These are phyloP conservation scores for Scomber scombrus DNA, from an alignment of 2,113 vertebrate genomes.

Conservation along the genomic window DNA sequence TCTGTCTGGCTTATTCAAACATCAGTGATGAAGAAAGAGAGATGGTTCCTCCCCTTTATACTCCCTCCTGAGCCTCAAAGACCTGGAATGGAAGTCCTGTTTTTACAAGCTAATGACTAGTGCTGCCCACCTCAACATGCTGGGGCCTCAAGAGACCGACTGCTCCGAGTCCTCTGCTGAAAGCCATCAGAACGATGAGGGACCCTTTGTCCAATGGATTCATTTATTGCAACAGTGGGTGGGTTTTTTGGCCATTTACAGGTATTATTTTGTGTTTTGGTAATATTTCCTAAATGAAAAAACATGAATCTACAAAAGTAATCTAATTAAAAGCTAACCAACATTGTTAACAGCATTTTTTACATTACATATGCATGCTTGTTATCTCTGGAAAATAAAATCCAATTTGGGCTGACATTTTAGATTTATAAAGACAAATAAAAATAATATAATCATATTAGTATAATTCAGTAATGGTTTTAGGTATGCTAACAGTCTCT, in stretches of 20 bases:
- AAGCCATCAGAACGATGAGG: conserved; percentile 10
- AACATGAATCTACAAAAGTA: neutral
- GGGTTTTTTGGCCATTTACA: neutral
- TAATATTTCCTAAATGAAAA: neutral
- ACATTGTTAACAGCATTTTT: neutral
- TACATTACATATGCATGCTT: neutral
- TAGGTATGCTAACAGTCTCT: conserved; percentile 18
- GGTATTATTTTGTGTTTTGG: neutral
- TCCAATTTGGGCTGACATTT: neutral
- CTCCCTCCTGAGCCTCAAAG: conserved; percentile 51
- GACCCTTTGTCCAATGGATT: neutral
- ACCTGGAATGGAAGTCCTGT: conserved; percentile 62
- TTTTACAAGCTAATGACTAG: conserved; percentile 75
- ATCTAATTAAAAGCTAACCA: neutral
- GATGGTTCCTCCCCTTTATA: conserved; percentile 24
- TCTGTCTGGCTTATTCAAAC: conserved; percentile 71
- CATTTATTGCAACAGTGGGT: conserved; percentile 6
- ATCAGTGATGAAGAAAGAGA: conserved; percentile 56
- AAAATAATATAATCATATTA: neutral
- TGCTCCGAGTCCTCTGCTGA: neutral
- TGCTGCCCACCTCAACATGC: conserved; percentile 42
- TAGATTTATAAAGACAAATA: neutral
- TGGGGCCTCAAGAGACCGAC: conserved; percentile 25
- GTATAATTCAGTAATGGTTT: conserved; percentile 22
- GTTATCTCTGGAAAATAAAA: neutral